Percentiles rank a stretch among this genome's conserved stretches.
Evolutionary conservation across 2,888 invertebrate species (phyloP).

Genomic region (Drosophila eohydei): DNA sequence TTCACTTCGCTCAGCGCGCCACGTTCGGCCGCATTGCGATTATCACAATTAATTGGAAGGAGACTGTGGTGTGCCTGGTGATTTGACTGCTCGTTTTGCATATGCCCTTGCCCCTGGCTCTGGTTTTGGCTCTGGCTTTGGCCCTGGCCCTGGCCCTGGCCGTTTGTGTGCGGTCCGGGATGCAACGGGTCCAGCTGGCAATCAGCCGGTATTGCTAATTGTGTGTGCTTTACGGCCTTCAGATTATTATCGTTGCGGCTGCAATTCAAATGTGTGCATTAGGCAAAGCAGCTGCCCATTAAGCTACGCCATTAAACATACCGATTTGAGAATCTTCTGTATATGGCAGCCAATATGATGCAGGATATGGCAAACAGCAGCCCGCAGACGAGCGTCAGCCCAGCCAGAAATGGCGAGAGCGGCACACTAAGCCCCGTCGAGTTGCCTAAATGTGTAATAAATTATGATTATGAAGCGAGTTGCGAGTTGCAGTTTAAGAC

Average conservation of each 20-base stretch:
- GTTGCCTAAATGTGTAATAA: conserved; percentile 86
- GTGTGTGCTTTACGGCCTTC: conserved; percentile 85
- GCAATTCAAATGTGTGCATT: conserved; percentile 65
- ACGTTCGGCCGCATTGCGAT: conserved; percentile 64
- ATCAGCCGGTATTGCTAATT: conserved; percentile 85
- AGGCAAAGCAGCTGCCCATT: conserved; percentile 27
- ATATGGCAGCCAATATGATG: conserved; percentile 90
- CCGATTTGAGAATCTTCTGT: conserved; percentile 87
- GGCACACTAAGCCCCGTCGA: conserved; percentile 87
- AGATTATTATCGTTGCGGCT: conserved; percentile 84
- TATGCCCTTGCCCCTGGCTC: conserved; percentile 11
- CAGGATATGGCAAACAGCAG: conserved; percentile 91
- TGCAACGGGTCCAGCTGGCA: conserved; percentile 85
- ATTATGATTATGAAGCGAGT: neutral
- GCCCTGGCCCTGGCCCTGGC: conserved; percentile 45
- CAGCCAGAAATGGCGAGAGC: conserved; percentile 91
- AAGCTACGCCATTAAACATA: conserved; percentile 77
- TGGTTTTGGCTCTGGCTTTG: neutral
- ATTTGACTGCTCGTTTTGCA: conserved; percentile 76
- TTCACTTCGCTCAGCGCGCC: conserved; percentile 82
- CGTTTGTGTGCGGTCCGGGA: conserved; percentile 77
- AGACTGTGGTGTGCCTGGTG: conserved; percentile 83
- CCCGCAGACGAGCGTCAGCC: conserved; percentile 91
- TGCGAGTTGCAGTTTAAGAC: neutral
- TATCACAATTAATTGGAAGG: conserved; percentile 81